Evolutionary conservation across 2,113 vertebrate genomes (phyloP), one percentile per base, ranked within the genome.

Genomic region (Cavia porcellus): DNA sequence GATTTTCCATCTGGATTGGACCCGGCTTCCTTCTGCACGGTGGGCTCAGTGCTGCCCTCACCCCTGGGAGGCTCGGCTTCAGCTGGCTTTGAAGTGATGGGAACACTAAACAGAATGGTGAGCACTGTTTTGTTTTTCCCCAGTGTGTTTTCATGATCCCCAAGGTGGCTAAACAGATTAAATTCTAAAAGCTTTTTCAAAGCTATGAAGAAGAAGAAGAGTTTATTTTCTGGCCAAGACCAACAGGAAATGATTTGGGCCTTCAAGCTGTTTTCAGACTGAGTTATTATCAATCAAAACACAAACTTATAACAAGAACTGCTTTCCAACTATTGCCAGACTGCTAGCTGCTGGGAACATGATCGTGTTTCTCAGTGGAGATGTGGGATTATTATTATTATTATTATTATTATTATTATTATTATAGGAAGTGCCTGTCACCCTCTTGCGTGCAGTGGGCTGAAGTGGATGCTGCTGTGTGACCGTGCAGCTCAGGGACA

Each of bases 151-250:
- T 92, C 92, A 75, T 90, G 89, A 83, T 85, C 57, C 91, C 81
- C 84, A 45, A 8, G 64, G 74, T 38, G 86, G 80, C 50, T 87
- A 57, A 93, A 61, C 52, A 64, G 87, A 96, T 96, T 86, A 91
- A 81, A 81, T 86, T 90, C 93, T 96, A 68, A 96, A 90, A 90
- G 94, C 64, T 50, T 96, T 87, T 81, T 32, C 86, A 86, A 90
- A 95, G 89, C 72, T 84, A 62, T 30, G 47, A 50, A 52, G 50
- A 52, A 85, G 64, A 72, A 75, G 87, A 61, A 80, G 86, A 38
- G 82, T 84, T 89, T 95, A 94, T 57, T 96, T 97, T 50, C 95
- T 59, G 70, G 89, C 70, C 91, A 90, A 94, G 66, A 72, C 57
- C 68, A 87, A 80, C 52, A 86, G 93, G 95, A 97, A 96, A 85